Base-by-base conservation (phyloP, 2,113 vertebrate genomes). In the Daphoenositta chrysoptera region DNA sequence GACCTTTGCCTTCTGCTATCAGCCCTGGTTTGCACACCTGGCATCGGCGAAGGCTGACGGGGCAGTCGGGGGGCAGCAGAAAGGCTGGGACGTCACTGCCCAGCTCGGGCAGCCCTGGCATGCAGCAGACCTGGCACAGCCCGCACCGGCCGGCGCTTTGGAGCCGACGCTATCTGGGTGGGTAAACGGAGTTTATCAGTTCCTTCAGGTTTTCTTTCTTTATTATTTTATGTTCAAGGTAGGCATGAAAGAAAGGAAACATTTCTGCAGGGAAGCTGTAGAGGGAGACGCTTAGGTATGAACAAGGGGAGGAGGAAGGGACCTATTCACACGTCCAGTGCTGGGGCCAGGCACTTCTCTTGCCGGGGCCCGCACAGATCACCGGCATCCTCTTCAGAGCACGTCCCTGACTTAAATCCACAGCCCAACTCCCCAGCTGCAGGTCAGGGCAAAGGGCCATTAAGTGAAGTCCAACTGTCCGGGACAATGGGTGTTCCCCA, bases 251-350 rank as follows among this genome's bases (percentile, higher is more conserved):
- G 15, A 79, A 70, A 69, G 19, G n/a, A 71, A 75, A 31, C 0
- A 14, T 66, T 91, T 87, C 47, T 58, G 33, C 28, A 47, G 10
- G 8, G 21, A 81, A 85, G 27, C 18, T 18, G 11, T n/a, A 23
- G 2, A 0, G 0, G 12, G 13, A 83, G 60, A 75, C 50, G 14
- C 15, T 80, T 47, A 54, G 30, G 9, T 6, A 1, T 31, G 42
- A 50, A 15, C 9, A 58, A 35, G 6, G 51, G 6, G 40, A 51
- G 0, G 8, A 79, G 14, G 19, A 8, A 64, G 17, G 7, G 9
- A 60, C 2, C 1, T 2, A 0, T 56, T 91, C 20, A 28, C 9
- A 0, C 1, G 6, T 8, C 8, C 11, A 31, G 1, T 0, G 1
- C 13, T 24, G 10, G 5, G 42, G 10, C 45, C 26, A 0, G 0